phyloP scores from a whole-genome alignment of 1,140 invertebrate species.

The Drosophila subpulchrella region DNA sequence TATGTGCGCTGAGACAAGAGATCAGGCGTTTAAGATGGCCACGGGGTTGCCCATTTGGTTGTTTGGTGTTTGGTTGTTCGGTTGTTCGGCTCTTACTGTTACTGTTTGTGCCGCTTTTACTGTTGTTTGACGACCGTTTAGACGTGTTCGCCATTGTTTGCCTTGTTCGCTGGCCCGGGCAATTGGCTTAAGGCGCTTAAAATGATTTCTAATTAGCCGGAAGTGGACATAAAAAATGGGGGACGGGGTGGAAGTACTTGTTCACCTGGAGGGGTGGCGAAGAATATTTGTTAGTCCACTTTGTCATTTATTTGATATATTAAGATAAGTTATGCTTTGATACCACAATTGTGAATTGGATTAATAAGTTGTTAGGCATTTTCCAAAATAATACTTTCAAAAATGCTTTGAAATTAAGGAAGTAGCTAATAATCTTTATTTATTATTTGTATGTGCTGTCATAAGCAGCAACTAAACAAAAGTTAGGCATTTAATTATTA shows the following conservation, averaged over 20 bases:
- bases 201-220: slow-evolving; percentile 77
- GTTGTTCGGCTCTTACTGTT: not conserved
- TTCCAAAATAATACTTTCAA: too few relatives aligned
- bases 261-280: not conserved
- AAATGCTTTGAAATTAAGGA: too few relatives aligned
- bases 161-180: slow-evolving; percentile 47
- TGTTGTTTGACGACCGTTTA: slow-evolving; percentile 30
- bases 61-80: not conserved
- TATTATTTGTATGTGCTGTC: too few relatives aligned
- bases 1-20: slow-evolving; percentile 80
- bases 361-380: too few relatives aligned
- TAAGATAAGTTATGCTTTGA: too few relatives aligned
- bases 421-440: too few relatives aligned
- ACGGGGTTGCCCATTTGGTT: slow-evolving; percentile 61
- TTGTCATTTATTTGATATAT: too few relatives aligned
- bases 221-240: slow-evolving; percentile 12
- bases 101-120: slow-evolving; percentile 17
- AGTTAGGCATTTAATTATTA: too few relatives aligned
- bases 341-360: too few relatives aligned
- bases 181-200: slow-evolving; percentile 78
- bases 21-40: slow-evolving; percentile 82
- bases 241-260: slow-evolving; percentile 23
- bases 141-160: slow-evolving; percentile 36
- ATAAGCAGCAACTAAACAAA: too few relatives aligned
- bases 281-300: too few relatives aligned